Base-by-base conservation (phyloP, 1,140 invertebrate species). In the Theocolax elegans region DNA sequence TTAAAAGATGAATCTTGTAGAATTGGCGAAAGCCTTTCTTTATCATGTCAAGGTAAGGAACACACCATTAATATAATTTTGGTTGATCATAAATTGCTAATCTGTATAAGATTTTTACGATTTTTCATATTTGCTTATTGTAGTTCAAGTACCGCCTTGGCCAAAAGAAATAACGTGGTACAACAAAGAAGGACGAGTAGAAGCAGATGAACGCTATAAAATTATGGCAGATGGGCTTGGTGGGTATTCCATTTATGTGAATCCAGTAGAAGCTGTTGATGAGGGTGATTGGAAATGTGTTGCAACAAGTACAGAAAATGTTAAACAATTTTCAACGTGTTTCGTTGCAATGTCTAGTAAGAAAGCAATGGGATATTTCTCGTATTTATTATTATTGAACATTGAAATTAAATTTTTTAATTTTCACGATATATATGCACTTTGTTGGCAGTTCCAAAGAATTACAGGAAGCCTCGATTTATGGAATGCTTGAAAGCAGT, bases 201-300 rank as follows among this genome's bases (percentile, higher is more conserved):
- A 93, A 51, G 79, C 89, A 2, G 86, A 84, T 63, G 88, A 89
- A 38, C 88, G 88, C 66, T 94, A 94, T 77, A 90, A 91, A 70
- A 81, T 91, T 10, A 87, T 92, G 71, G 93, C 93, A 75, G 93
- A 95, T 80, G 93, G 93, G 2, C 86, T 94, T 12, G 94, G 94
- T 35, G 90, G 91, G 7, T 94, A 93, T 78, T 89, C 90, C 73
- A 81, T 95, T 15, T 91, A 93, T 81, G 88, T 95, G 1, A 88
- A 89, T 48, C 88, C 89, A 0, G 87, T 93, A 0, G 93, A 95
- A 83, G 91, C 91, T 44, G 87, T 87, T 63, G 94, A 97, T 77
- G 92, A 94, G 73, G 94, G 94, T 9, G 92, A 95, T 77, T 97
- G 94, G 95, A 95, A 95, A 81, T 94, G 92, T 76, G 92, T 94